Evolutionary conservation across 1,140 invertebrate genomes (phyloP), one percentile per base, ranked within the genome.

Genomic region (Homarus americanus): DNA sequence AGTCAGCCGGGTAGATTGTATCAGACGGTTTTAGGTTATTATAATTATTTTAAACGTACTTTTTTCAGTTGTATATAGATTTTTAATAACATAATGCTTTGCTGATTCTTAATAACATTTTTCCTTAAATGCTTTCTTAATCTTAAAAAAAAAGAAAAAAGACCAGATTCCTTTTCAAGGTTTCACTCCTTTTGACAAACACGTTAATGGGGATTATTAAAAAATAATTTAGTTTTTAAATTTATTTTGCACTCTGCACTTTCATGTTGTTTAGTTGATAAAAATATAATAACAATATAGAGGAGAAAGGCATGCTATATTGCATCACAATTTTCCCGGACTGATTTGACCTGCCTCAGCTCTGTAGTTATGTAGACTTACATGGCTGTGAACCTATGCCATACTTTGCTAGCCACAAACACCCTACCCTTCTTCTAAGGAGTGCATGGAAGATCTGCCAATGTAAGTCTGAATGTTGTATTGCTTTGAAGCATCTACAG

Each of bases 361-460:
- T 87, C 53, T 78, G 85, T 63, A 58, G 85, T 78, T 75, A 44
- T 32, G 80, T 66, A 41, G 40, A 63, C 75, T 66, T 38, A 40
- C 85, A 76, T 87, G 85, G 85, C 85, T 87, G 85, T 87, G 85
- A 87, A 53, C 53, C 49, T 58, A 63, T 76, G 73, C 85, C 85
- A 87, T 87, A 73, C 73, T 78, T 79, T 87, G 53, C 53, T 63
- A 78, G 73, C 85, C 85, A 87, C 85, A 78, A 87, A 87, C 32
- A 66, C 63, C 73, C 85, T 49, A 41, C 38, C 75, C 73, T 40
- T 44, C 49, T 87, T 69, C 66, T 44, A 53, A 87, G 53, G 75
- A 78, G 73, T 87, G 85, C 40, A 87, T 78, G 85, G 85, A 87
- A 87, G 73, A 58, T 87, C 49, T 85, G 85, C 49, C 32, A 38